Conservation (phyloP, 2,888 invertebrate genomes). For the Lucinisca nassula region DNA sequence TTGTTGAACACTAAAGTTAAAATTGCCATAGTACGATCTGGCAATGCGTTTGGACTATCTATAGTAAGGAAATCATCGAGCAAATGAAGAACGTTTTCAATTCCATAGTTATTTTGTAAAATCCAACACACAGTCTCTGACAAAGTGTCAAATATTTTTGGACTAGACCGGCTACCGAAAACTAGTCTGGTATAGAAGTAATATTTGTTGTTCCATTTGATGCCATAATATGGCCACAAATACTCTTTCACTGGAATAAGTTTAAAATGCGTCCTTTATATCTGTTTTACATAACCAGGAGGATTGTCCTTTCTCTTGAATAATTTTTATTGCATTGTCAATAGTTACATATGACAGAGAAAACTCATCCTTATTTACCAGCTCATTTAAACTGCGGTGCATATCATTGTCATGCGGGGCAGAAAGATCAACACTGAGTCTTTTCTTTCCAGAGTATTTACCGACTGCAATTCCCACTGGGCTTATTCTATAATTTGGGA, state of each 20-base stretch:
- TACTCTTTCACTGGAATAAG: conserved; percentile 47
- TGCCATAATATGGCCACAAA: conserved; percentile 41
- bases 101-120: conserved; percentile 43
- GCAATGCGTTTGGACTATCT: conserved; percentile 12
- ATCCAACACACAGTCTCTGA: conserved; percentile 60
- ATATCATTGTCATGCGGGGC: conserved; percentile 55
- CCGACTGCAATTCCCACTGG: conserved; percentile 56
- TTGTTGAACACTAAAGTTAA: conserved; percentile 44
- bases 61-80: conserved; percentile 61
- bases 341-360: conserved; percentile 56
- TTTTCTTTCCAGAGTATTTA: conserved; percentile 60
- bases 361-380: conserved; percentile 64
- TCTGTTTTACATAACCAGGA: conserved; percentile 56
- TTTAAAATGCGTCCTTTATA: conserved; percentile 65
- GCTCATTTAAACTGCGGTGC: conserved; percentile 53
- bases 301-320: conserved; percentile 32
- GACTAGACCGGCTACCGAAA: conserved; percentile 56
- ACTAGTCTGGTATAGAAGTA: conserved; percentile 48
- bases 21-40: conserved; percentile 56
- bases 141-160: conserved; percentile 59
- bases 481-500: conserved; percentile 48
- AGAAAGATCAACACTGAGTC: conserved; percentile 65
- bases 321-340: conserved; percentile 60
- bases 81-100: conserved; percentile 47
- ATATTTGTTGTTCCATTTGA: conserved; percentile 57